Percentiles rank a stretch among this genome's conserved stretches.
phyloP scores from a whole-genome alignment of 2,113 vertebrate species.

The Boulengeromyrus knoepffleri region DNA sequence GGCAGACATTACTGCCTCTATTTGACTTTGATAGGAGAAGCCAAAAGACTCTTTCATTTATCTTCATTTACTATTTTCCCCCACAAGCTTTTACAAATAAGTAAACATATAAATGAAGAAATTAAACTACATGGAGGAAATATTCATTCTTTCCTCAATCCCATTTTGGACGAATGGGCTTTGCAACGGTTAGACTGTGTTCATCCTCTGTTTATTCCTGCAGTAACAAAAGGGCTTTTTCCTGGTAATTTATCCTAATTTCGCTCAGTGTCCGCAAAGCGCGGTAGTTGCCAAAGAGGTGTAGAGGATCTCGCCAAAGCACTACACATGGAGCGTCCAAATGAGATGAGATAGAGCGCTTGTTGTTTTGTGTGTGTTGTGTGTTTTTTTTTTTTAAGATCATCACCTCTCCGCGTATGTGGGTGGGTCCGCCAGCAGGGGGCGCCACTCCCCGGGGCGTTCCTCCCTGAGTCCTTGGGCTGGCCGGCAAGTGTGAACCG shows the following conservation, averaged over 20 bases:
- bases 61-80: neutral
- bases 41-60: neutral
- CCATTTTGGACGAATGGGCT: neutral
- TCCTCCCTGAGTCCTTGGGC: neutral
- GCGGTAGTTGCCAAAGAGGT: neutral
- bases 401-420: neutral
- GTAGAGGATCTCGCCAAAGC: neutral
- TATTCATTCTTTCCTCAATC: neutral
- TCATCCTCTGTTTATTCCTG: neutral
- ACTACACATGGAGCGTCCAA: neutral
- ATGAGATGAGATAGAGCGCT: neutral
- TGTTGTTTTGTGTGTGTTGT: neutral
- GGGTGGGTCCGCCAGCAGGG: neutral
- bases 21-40: neutral
- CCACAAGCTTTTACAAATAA: neutral
- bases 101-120: neutral
- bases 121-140: neutral
- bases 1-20: neutral
- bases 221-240: neutral
- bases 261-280: neutral
- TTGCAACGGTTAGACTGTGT: neutral
- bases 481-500: neutral
- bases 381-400: neutral
- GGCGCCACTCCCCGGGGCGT: neutral
- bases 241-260: constrained; percentile 17